Base-by-base conservation (phyloP, 2,888 invertebrate species). In the Dendrolimus houi region DNA sequence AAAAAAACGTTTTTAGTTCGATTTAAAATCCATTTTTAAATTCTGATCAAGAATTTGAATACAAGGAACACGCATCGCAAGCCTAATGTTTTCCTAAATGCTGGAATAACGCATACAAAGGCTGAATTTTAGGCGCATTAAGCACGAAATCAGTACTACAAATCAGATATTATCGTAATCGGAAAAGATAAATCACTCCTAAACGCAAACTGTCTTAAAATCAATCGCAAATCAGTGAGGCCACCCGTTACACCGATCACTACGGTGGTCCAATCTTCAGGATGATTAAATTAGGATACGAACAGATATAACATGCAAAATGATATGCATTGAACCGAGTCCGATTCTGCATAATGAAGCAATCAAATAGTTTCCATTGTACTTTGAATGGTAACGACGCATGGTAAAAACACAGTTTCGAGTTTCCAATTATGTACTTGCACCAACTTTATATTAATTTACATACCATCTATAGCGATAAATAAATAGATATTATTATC, bases 201-300 rank as follows among this genome's bases (percentile, higher is more conserved):
- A 71, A 70, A 71, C 66, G 70, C 67, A 56, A 78, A 72, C 73
- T 80, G 79, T 81, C 80, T 77, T 70, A 68, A 75, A 79, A 79
- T 83, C 79, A 85, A 80, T 80, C 79, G 75, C 70, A 72, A 77
- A 80, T 77, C 76, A 75, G 67, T 67, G 68, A 72, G 81, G 72
- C 81, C 84, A 83, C 82, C 87, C 84, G 83, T 79, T 81, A 74
- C 79, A 77, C 70, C 68, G 68, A 71, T 78, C 77, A 69, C 68
- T 80, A 82, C 79, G 89, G 90, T 89, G 89, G 90, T 89, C 90
- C 89, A 87, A 86, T 85, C 85, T 83, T 84, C 85, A 84, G 77
- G 81, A 89, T 87, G 89, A 87, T 89, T 88, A 89, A 90, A 90
- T 90, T 89, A 84, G 89, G 87, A 80, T 81, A 79, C 84, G 73